Conservation (phyloP, 2,113 vertebrate genomes). For the Planiliza haematocheilus region DNA sequence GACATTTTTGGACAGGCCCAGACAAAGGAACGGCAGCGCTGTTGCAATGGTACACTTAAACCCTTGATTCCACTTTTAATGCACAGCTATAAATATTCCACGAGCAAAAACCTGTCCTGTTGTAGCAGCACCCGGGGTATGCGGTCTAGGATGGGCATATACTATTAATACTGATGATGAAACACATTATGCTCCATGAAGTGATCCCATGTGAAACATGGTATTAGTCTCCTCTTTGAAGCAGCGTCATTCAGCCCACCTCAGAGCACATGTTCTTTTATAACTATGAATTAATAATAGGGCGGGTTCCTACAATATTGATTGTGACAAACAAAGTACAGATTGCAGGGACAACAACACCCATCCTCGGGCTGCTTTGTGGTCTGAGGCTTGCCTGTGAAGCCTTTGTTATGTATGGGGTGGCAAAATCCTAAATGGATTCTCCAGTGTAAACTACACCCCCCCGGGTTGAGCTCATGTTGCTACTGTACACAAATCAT, state of each 20-base stretch:
- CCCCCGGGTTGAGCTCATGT: slow-evolving; percentile 53
- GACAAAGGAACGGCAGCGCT: slow-evolving; percentile 80
- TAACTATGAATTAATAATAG: slow-evolving; percentile 77
- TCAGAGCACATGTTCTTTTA: slow-evolving; percentile 57
- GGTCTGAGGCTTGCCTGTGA: slow-evolving; percentile 47
- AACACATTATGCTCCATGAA: slow-evolving; percentile 53
- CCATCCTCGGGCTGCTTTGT: slow-evolving; percentile 36
- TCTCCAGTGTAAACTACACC: slow-evolving; percentile 61
- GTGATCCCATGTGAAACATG: slow-evolving; percentile 60
- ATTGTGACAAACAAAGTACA: slow-evolving; percentile 75
- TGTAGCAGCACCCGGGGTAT: slow-evolving; percentile 72
- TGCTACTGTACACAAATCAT: slow-evolving; percentile 75
- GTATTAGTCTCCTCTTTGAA: slow-evolving; percentile 59
- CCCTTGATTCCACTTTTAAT: slow-evolving; percentile 84
- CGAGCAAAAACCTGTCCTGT: slow-evolving; percentile 79
- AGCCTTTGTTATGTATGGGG: slow-evolving; percentile 60
- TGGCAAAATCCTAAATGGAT: slow-evolving; percentile 61
- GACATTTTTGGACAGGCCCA: slow-evolving; percentile 85
- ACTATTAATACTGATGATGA: slow-evolving; percentile 80
- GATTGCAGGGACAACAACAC: slow-evolving; percentile 64
- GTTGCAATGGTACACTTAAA: slow-evolving; percentile 83
- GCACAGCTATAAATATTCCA: slow-evolving; percentile 86
- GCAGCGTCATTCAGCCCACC: slow-evolving; percentile 40
- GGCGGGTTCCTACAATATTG: slow-evolving; percentile 75
- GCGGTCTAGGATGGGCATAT: slow-evolving; percentile 62